Conservation (phyloP, 2,113 vertebrate species). For the Sprattus sprattus region DNA sequence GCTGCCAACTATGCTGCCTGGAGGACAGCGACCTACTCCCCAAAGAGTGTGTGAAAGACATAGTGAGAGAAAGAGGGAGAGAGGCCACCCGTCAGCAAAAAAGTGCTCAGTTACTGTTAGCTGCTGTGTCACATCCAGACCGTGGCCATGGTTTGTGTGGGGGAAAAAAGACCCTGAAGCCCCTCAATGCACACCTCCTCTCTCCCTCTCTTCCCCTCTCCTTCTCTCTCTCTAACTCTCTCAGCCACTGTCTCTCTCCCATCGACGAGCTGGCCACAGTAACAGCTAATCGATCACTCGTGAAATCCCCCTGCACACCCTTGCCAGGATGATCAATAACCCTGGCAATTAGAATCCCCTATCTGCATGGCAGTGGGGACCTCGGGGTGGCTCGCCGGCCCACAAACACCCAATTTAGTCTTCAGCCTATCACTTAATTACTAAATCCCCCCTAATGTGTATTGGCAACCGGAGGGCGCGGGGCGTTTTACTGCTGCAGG, state of each 20-base stretch:
- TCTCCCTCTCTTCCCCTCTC: conserved; percentile 42
- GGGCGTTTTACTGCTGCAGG: conserved; percentile 56
- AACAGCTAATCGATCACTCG: conserved; percentile 79
- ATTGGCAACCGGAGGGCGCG: conserved; percentile 72
- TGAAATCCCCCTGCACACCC: conserved; percentile 69
- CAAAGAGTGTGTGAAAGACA: background rate
- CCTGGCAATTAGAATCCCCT: conserved; percentile 82
- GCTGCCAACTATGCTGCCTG: background rate
- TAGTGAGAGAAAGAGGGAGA: background rate
- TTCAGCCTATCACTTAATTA: conserved; percentile 82
- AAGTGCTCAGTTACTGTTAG: conserved; percentile 19
- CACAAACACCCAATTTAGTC: conserved; percentile 83
- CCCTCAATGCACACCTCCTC: conserved; percentile 57
- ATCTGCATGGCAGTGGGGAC: conserved; percentile 78
- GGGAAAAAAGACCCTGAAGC: conserved; percentile 58
- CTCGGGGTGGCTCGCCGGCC: conserved; percentile 69
- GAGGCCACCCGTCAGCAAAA: background rate
- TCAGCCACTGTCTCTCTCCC: conserved; percentile 11
- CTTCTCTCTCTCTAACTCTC: background rate
- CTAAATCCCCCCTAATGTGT: conserved; percentile 79
- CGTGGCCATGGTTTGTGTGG: conserved; percentile 2
- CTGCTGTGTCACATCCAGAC: conserved; percentile 52
- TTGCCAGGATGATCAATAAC: conserved; percentile 75
- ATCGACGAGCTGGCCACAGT: conserved; percentile 70
- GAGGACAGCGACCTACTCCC: background rate